Conservation (phyloP, 2,888 invertebrate species). For the Cheilosia soror region DNA sequence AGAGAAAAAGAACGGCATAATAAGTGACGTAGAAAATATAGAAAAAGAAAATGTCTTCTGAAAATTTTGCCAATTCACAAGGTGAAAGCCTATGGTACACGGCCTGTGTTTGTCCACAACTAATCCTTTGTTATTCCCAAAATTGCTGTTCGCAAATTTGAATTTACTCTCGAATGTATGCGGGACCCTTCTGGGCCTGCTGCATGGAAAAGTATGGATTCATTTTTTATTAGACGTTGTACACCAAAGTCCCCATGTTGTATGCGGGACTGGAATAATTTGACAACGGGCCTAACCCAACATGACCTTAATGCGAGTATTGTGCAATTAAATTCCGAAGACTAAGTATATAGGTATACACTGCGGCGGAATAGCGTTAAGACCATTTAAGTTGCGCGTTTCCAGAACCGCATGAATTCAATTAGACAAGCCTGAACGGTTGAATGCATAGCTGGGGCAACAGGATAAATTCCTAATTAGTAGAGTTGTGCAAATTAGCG, state of each 20-base stretch:
- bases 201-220: conserved; percentile 17
- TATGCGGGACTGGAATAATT: conserved; percentile 12
- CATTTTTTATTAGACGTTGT: conserved; percentile 40
- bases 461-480: conserved; percentile 54
- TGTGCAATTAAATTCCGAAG: conserved; percentile 39
- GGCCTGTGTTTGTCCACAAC: conserved; percentile 2
- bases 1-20: conserved; percentile 35
- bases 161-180: conserved; percentile 37
- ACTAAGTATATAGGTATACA: background rate
- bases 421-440: conserved; percentile 54
- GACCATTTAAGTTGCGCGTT: conserved; percentile 10
- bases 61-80: conserved; percentile 40
- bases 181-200: background rate
- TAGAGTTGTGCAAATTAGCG: conserved; percentile 49
- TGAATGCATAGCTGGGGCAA: conserved; percentile 51
- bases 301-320: conserved; percentile 53
- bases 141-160: conserved; percentile 45
- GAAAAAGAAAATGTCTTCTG: conserved; percentile 29
- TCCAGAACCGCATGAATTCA: conserved; percentile 43
- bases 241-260: background rate
- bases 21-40: conserved; percentile 34
- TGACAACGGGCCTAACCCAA: conserved; percentile 49
- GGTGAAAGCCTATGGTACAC: conserved; percentile 23
- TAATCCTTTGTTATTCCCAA: conserved; percentile 39
- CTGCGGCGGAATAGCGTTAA: conserved; percentile 8